These are phyloP conservation scores for Aphodius sticticus DNA, from an alignment of 2,888 invertebrate genomes.

Conservation along the genomic window DNA sequence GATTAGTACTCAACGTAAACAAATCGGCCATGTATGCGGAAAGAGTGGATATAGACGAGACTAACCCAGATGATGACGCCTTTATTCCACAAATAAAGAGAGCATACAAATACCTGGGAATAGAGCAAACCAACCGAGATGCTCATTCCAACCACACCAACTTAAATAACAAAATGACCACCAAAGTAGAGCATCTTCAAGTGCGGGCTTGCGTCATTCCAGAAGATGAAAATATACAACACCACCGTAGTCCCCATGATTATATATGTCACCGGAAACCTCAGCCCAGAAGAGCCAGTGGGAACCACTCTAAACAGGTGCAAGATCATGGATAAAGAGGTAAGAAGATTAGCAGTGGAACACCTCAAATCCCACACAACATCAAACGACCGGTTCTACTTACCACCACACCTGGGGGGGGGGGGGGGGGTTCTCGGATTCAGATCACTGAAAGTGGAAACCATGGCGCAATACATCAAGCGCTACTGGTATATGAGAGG, in stretches of 20 bases:
- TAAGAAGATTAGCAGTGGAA: neutral
- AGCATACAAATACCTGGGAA: conserved; percentile 11
- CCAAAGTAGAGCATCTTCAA: neutral
- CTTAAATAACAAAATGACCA: neutral
- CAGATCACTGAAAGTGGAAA: conserved; percentile 15
- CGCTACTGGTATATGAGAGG: conserved; percentile 17
- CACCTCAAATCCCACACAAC: conserved; percentile 19
- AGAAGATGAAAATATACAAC: conserved; percentile 6
- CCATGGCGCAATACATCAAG: conserved; percentile 9
- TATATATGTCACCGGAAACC: neutral
- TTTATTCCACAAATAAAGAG: neutral
- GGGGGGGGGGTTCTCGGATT: no score
- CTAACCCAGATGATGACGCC: neutral
- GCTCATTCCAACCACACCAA: neutral
- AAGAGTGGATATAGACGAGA: neutral
- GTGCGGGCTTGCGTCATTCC: neutral
- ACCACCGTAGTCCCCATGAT: conserved; percentile 7
- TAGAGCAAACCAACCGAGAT: neutral
- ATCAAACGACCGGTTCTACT: conserved; percentile 19
- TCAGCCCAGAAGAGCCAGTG: neutral
- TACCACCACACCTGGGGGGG: conserved; percentile 25
- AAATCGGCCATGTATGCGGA: conserved; percentile 15
- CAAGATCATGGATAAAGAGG: conserved; percentile 8
- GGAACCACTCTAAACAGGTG: neutral
- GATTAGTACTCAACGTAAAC: neutral